Evolutionary conservation across 2,888 invertebrate species (phyloP).

Genomic region (Lamellibrachia columna): DNA sequence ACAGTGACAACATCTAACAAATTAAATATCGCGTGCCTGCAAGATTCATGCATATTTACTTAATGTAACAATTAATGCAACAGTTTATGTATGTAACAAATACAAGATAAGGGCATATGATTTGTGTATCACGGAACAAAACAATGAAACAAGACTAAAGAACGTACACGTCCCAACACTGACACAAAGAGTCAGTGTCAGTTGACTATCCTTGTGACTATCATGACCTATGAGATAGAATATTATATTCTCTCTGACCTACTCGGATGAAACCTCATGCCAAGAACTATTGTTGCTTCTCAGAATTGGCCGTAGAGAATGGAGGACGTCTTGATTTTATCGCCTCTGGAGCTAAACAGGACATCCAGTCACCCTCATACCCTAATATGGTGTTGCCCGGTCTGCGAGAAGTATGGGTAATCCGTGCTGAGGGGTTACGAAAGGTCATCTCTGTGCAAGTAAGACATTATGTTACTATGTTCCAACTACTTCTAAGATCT

Average conservation of each 20-base stretch:
- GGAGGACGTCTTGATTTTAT: neutral
- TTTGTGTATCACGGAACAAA: too few relatives aligned
- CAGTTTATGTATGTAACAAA: too few relatives aligned
- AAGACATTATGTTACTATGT: slow-evolving; percentile 35
- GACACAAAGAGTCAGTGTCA: too few relatives aligned
- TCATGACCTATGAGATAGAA: too few relatives aligned
- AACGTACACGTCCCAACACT: too few relatives aligned
- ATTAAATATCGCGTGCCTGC: too few relatives aligned
- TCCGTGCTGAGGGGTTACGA: slow-evolving; percentile 84
- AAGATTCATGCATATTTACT: too few relatives aligned
- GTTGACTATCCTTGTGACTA: too few relatives aligned
- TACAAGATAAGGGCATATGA: too few relatives aligned
- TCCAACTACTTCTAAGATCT: neutral
- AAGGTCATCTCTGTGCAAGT: slow-evolving; percentile 90
- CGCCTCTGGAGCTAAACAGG: neutral
- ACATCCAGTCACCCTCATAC: neutral
- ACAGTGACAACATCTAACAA: too few relatives aligned
- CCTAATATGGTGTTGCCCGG: slow-evolving; percentile 68
- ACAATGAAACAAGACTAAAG: too few relatives aligned
- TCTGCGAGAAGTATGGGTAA: slow-evolving; percentile 92
- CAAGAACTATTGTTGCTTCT: neutral
- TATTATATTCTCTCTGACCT: neutral
- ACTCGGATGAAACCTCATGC: neutral
- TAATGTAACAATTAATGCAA: too few relatives aligned
- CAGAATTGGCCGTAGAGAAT: slow-evolving; percentile 10